phyloP scores from a whole-genome alignment of 2,888 invertebrate species.

The Amphiduros pacificus region DNA sequence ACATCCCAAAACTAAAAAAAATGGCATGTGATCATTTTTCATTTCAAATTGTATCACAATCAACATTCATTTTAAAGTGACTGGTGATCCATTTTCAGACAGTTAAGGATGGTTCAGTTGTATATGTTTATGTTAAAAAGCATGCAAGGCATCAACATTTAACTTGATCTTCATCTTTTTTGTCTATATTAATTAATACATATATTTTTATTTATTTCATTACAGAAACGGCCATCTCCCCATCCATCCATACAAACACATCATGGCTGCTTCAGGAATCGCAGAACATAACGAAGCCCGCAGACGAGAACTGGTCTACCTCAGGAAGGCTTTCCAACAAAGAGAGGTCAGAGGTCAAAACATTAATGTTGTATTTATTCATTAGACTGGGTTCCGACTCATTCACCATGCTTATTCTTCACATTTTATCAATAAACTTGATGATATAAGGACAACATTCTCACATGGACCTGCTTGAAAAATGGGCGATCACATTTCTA shows the following conservation, averaged over 20 bases:
- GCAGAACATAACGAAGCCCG: conserved; percentile 51
- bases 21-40: too few species aligned
- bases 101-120: too few species aligned
- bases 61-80: too few species aligned
- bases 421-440: not conserved
- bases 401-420: not conserved
- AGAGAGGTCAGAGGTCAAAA: not conserved
- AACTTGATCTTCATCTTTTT: not conserved
- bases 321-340: conserved; percentile 6
- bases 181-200: not conserved
- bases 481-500: too few species aligned
- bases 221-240: not conserved
- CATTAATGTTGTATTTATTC: not conserved
- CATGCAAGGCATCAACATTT: too few species aligned
- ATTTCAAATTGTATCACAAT: too few species aligned
- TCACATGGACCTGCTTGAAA: too few species aligned
- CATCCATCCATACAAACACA: not conserved
- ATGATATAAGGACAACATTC: too few species aligned
- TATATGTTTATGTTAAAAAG: too few species aligned
- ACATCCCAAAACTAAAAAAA: too few species aligned
- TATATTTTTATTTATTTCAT: not conserved
- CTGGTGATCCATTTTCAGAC: too few species aligned
- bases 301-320: conserved; percentile 18
- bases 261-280: conserved; percentile 49
- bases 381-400: not conserved